Evolutionary conservation across 2,888 invertebrate genomes (phyloP).

Genomic region (Gastracanthus pulcherrimus): DNA sequence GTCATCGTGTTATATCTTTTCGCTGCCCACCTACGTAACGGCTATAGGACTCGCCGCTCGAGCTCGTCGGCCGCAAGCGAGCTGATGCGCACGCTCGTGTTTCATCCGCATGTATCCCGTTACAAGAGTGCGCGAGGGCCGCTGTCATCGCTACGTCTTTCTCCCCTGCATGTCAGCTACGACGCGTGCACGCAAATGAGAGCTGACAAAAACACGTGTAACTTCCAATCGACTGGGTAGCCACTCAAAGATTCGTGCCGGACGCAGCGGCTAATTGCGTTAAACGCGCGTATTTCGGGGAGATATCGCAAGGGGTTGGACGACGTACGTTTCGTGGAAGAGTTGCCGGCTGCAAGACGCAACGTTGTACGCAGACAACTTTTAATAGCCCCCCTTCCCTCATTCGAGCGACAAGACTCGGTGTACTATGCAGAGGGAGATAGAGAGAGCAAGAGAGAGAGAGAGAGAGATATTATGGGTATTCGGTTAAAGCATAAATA

Average conservation of each 20-base stretch:
- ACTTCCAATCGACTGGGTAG: constrained; percentile 70
- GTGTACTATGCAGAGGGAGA: not conserved
- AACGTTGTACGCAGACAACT: not conserved
- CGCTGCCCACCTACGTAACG: not conserved
- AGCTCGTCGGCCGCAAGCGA: not conserved
- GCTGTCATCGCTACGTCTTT: not conserved
- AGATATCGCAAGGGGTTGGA: not conserved
- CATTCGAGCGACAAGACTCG: not conserved
- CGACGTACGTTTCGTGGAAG: not conserved
- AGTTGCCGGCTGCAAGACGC: not conserved
- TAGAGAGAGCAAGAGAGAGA: too few relatives aligned
- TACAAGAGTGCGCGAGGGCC: constrained; percentile 4
- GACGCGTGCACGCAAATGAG: constrained; percentile 61
- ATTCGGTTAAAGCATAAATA: not conserved
- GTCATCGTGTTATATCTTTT: not conserved
- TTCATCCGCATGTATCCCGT: not conserved
- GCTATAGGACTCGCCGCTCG: too few relatives aligned
- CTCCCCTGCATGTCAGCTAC: constrained; percentile 9
- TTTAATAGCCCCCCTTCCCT: not conserved
- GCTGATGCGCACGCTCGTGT: not conserved
- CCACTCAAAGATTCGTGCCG: constrained; percentile 65
- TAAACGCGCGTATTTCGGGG: constrained; percentile 12
- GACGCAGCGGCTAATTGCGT: constrained; percentile 3
- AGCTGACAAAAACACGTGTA: constrained; percentile 74
- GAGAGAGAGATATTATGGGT: not conserved